Evolutionary conservation across 1,140 invertebrate species (phyloP).

Genomic region (Magallana gigas): DNA sequence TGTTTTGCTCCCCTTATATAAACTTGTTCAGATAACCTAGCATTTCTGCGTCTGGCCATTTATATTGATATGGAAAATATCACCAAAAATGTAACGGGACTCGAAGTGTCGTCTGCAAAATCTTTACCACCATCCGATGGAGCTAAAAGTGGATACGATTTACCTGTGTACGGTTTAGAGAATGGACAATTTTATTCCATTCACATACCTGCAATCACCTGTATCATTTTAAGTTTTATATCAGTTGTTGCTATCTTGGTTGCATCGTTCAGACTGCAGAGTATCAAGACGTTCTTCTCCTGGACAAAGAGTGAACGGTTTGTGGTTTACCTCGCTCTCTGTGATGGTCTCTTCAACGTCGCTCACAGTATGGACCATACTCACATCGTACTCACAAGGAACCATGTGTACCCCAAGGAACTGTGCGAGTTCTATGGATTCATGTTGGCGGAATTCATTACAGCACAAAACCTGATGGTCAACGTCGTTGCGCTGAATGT

Average conservation of each 20-base stretch:
- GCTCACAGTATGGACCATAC: conserved; percentile 51
- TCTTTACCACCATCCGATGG: neutral
- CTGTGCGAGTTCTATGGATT: conserved; percentile 54
- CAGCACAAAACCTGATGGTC: conserved; percentile 51
- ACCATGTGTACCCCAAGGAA: conserved; percentile 43
- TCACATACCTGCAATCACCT: conserved; percentile 49
- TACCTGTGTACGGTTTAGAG: conserved; percentile 49
- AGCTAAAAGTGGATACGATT: conserved; percentile 45
- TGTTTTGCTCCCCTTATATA: neutral
- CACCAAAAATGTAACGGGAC: neutral
- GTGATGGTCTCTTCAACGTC: conserved; percentile 52
- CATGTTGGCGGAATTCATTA: conserved; percentile 52
- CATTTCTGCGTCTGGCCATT: neutral
- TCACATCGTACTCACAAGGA: conserved; percentile 53
- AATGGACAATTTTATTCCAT: conserved; percentile 42
- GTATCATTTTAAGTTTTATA: conserved; percentile 40
- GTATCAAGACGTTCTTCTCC: conserved; percentile 37
- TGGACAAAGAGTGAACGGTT: conserved; percentile 54
- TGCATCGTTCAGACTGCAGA: conserved; percentile 19
- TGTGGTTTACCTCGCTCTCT: conserved; percentile 51
- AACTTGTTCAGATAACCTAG: neutral
- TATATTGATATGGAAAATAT: conserved; percentile 30
- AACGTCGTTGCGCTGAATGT: conserved; percentile 54
- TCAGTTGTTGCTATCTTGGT: conserved; percentile 38
- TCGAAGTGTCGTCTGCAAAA: conserved; percentile 17